A percentile compares a stretch with the other conserved stretches of the same genome.
Evolutionary conservation across 2,888 invertebrate species (phyloP).

Genomic region (Pemphredon lugubris): DNA sequence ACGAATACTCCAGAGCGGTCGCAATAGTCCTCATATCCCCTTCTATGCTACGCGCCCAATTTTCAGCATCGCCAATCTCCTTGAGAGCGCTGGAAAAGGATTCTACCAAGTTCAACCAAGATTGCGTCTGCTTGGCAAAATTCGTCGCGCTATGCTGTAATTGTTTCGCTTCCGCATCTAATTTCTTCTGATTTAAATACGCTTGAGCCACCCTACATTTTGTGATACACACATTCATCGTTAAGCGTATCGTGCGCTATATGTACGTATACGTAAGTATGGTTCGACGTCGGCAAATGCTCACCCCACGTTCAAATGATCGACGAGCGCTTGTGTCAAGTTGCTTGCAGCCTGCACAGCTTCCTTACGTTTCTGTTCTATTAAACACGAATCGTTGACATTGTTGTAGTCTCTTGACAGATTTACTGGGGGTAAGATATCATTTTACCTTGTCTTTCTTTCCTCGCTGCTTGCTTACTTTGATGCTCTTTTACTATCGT

Average conservation of each 20-base stretch:
- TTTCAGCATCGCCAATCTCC: constrained; percentile 99
- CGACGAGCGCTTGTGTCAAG: constrained; percentile 95
- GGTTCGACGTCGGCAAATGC: constrained; percentile 57
- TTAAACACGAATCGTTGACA: constrained; percentile 69
- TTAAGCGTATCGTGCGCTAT: too few species aligned
- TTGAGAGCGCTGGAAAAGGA: constrained; percentile 93
- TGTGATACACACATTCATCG: constrained; percentile 8
- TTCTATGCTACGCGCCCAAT: constrained; percentile 98
- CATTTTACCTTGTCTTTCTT: constrained; percentile 89
- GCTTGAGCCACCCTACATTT: constrained; percentile 96
- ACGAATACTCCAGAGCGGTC: constrained; percentile 95
- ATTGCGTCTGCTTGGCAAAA: constrained; percentile 97
- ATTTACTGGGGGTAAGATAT: background rate
- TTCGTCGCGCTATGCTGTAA: constrained; percentile 96
- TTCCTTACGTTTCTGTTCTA: constrained; percentile 96
- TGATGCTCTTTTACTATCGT: constrained; percentile 94
- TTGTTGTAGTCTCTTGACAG: background rate
- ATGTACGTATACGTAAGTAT: background rate
- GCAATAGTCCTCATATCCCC: constrained; percentile 96
- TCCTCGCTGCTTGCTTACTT: constrained; percentile 88
- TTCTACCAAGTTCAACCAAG: constrained; percentile 96
- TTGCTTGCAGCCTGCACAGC: constrained; percentile 96
- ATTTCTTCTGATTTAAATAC: constrained; percentile 97
- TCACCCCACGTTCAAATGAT: constrained; percentile 98
- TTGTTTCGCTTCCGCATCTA: constrained; percentile 98